Evolutionary conservation across 2,113 vertebrate species (phyloP), one percentile per base, ranked within the genome.

Genomic region (Labrus mixtus): DNA sequence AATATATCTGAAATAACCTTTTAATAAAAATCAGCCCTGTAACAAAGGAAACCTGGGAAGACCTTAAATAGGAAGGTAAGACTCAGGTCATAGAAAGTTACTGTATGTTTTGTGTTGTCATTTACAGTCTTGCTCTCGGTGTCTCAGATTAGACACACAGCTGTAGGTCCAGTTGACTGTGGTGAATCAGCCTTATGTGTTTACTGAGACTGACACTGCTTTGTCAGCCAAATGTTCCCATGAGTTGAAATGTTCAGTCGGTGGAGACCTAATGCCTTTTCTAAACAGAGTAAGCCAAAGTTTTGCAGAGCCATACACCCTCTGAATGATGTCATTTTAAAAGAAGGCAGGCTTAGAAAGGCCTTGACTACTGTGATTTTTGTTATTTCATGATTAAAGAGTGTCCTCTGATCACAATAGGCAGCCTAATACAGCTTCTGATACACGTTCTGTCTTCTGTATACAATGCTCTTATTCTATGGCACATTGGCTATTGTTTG

Each of bases 81-180:
- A 45, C 12, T 45, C 43, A 45, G 11, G 13, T 15, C 3, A 3
- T 41, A 41, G 39, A 41, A 2, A 41, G 11, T 11, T 17, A 8
- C 46, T 19, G 46, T 15, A 5, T 45, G 43, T 45, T 4, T 45
- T 45, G 19, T 39, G 23, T 73, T 39, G 23, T 73, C 57, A 16
- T 50, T 57, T 48, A 64, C 36, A 59, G 55, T 48, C 45, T 46
- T 2, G 45, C 45, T 46, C 45, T 46, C 45, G 17, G 13, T 48
- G 15, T 19, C 59, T 57, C 23, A 57, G 22, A 51, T 37, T 16
- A 71, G 67, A 70, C 41, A n/a, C 37, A 54, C 76, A 70, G 59
- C 67, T 53, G 43, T 62, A 50, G 57, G 60, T 67, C 46, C 62
- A 74, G 56, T 56, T 29, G n/a, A n/a, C n/a, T n/a, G 57, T 54